phyloP scores from a whole-genome alignment of 2,113 vertebrate genomes.

The Sciurus niger region DNA sequence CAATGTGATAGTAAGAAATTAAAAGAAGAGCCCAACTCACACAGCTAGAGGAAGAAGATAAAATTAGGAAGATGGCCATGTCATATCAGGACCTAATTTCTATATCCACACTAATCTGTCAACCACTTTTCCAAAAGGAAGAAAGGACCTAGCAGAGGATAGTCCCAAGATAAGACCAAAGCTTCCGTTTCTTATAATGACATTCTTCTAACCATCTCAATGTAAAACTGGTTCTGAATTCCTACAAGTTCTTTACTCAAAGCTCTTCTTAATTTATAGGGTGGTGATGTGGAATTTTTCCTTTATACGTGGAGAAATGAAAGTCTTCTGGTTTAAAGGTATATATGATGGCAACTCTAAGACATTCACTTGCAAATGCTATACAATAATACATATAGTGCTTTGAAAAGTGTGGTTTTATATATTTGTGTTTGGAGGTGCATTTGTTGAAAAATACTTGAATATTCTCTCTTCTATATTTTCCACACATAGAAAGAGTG shows the following conservation, averaged over 20 bases:
- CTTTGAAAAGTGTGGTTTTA: constrained; percentile 31
- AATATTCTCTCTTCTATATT: constrained; percentile 13
- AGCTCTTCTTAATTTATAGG: neutral
- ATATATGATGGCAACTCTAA: neutral
- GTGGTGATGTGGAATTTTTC: neutral
- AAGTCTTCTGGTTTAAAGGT: neutral
- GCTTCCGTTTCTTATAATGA: neutral
- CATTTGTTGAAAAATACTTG: constrained; percentile 51
- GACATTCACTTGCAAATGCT: neutral
- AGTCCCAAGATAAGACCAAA: constrained; percentile 23
- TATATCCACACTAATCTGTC: neutral
- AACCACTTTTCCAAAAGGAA: constrained; percentile 34
- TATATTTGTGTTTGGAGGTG: neutral
- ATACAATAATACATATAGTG: neutral
- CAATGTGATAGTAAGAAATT: constrained; percentile 12
- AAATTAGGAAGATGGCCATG: neutral
- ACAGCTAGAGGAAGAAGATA: neutral
- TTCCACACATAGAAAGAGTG: neutral
- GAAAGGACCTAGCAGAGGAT: neutral
- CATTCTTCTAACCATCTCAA: neutral
- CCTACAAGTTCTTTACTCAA: constrained; percentile 38
- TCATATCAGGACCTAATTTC: neutral
- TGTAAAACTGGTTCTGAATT: neutral
- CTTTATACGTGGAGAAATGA: constrained; percentile 3
- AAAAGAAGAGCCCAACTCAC: neutral